Evolutionary conservation across 2,113 vertebrate genomes (phyloP), one percentile per base, ranked within the genome.

Genomic region (Anseranas semipalmata): DNA sequence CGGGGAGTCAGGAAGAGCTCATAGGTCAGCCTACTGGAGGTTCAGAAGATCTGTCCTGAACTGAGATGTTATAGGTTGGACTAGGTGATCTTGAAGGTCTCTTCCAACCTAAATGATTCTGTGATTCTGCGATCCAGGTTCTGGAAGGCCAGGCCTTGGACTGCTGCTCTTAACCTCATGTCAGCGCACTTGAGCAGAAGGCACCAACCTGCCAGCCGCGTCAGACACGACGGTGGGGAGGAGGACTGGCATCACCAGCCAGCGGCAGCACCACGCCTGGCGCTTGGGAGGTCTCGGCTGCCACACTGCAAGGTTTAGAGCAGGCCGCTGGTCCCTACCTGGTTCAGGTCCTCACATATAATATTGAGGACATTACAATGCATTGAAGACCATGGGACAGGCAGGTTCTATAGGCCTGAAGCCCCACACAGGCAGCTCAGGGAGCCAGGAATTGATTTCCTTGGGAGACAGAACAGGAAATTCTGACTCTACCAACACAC

Each of bases 351-450:
- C n/a, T 32, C 0, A 0, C 7, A 18, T 5, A 3, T 0, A 62
- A 58, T 5, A 10, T 33, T 32, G 33, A 67, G 62, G 30, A 62
- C 41, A 12, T 24, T 1, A 43, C 0, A 48, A 24, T 0, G 0
- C 22, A 41, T 8, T 37, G 33, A 62, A 84, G 37, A 17, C 5
- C 4, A 30, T 6, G 32, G 41, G 68, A 18, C 16, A 39, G 56
- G 50, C 60, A 45, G 53, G 60, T 60, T 21, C 81, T 0, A 0
- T 0, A 2, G 65, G 67, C 65, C 66, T 10, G 21, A 96, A 90
- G 45, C 41, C 52, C 21, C 58, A 45, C 20, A 70, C 4, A 37
- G 56, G 27, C 71, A 1, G 2, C 50, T 35, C 53, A 43, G 56
- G 85, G 25, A 71, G 55, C 24, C 90, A 85, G 52, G 33, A 87